Percentiles rank a stretch among this genome's conserved stretches.
Evolutionary conservation across 1,140 invertebrate genomes (phyloP).

Genomic region (Lordiphosa clarofinis): DNA sequence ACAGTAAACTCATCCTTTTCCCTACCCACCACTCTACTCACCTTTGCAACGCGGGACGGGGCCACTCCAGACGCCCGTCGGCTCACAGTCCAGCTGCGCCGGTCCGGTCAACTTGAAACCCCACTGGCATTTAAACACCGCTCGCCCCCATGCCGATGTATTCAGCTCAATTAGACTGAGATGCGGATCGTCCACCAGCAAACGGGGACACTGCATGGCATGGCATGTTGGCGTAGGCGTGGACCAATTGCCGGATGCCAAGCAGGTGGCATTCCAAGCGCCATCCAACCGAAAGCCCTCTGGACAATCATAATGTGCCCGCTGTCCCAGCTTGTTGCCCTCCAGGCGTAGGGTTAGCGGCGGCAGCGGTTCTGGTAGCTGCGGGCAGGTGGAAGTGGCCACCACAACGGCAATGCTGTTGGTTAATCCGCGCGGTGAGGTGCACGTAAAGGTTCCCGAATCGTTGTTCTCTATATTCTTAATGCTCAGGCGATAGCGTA

Average conservation of each 20-base stretch:
- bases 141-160: conserved; percentile 83
- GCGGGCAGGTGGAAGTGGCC: conserved; percentile 82
- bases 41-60: conserved; percentile 87
- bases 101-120: conserved; percentile 88
- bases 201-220: conserved; percentile 86
- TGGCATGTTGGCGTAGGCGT: conserved; percentile 85
- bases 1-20: no score
- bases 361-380: conserved; percentile 79
- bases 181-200: conserved; percentile 82
- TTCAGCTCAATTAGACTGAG: conserved; percentile 82
- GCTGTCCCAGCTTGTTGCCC: conserved; percentile 85
- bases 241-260: conserved; percentile 90
- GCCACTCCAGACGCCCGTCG: conserved; percentile 89
- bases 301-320: conserved; percentile 83
- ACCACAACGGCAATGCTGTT: conserved; percentile 90
- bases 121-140: conserved; percentile 90
- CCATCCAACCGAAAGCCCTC: conserved; percentile 87
- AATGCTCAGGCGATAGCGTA: conserved; percentile 90
- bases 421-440: conserved; percentile 88
- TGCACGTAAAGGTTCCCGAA: conserved; percentile 91
- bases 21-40: no score
- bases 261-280: conserved; percentile 85
- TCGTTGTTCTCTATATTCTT: conserved; percentile 90
- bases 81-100: conserved; percentile 87
- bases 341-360: conserved; percentile 83